Base-by-base conservation (phyloP, 2,113 vertebrate genomes). In the Phrynosoma blainvillii region DNA sequence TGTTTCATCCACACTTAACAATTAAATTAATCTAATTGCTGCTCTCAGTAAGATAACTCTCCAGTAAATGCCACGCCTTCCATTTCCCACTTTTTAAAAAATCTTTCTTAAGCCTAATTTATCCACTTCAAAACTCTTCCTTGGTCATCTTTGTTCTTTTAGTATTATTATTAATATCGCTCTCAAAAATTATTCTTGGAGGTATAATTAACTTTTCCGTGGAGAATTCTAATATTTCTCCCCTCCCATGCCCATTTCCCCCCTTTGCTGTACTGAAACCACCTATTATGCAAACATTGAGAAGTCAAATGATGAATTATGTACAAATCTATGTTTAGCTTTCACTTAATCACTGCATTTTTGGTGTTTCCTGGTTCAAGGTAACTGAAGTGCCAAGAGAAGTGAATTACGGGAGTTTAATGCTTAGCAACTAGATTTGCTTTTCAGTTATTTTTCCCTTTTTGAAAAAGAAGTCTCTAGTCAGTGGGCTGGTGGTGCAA, bases 181-280 rank as follows among this genome's bases (percentile, higher is more conserved):
- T 68, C 36, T 9, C 94, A 94, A 96, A 95, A 95, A 95, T 96
- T 83, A 96, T 95, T 96, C 96, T 97, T 97, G 93, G 89, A 97
- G 96, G 96, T 97, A 96, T 97, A 97, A 96, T 97, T 97, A 97
- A 97, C 95, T 96, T 96, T 96, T 96, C 96, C 96, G 95, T 97
- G 96, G 95, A 95, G 96, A 97, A 96, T 96, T 94, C 94, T 96
- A 97, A 97, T 7, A 62, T 14, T 4, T 97, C 96, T 94, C 94
- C 36, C 96, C 93, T 96, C 94, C 93, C 92, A 90, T 90, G 89
- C 93, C 95, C 92, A 90, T 96, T 93, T 97, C 25, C 25, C 96
- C 85, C 95, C 47, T 36, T 36, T 94, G 93, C 93, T 93, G 93
- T 96, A 93, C 96, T 97, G 97, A 96, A 96, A 96, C 95, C 96